Percentiles rank a stretch among this genome's conserved stretches.
These are phyloP conservation scores for Camptogramma bilineatum DNA, from an alignment of 2,888 invertebrate species.

Conservation along the genomic window DNA sequence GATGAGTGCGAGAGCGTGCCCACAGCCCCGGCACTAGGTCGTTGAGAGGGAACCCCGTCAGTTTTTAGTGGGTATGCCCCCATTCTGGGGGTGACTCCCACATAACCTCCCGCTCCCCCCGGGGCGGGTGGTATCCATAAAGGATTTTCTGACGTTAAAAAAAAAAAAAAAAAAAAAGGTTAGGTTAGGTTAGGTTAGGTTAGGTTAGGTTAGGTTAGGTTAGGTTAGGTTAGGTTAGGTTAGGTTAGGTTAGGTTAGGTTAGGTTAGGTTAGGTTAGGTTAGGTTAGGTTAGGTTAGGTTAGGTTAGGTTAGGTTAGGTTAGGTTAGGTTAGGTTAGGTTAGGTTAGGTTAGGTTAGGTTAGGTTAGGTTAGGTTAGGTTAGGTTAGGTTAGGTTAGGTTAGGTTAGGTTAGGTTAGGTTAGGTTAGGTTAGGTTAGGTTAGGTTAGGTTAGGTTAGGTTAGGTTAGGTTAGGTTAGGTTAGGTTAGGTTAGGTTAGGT, in stretches of 20 bases:
- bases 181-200: slow-evolving; percentile 19
- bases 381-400: slow-evolving; percentile 46
- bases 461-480: slow-evolving; percentile 45
- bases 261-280: slow-evolving; percentile 40
- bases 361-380: slow-evolving; percentile 43
- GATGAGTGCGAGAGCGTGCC: too few species aligned
- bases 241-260: slow-evolving; percentile 42
- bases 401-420: slow-evolving; percentile 48
- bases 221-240: slow-evolving; percentile 43
- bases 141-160: too few species aligned
- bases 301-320: slow-evolving; percentile 40
- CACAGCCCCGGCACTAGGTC: too few species aligned
- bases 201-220: slow-evolving; percentile 39
- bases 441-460: slow-evolving; percentile 47
- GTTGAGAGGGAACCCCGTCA: too few species aligned
- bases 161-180: not conserved
- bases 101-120: too few species aligned
- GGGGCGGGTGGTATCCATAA: too few species aligned
- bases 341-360: slow-evolving; percentile 41
- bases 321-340: slow-evolving; percentile 40
- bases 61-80: too few species aligned
- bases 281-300: slow-evolving; percentile 38
- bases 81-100: too few species aligned
- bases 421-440: slow-evolving; percentile 46
- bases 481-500: slow-evolving; percentile 42